Conservation (phyloP, 2,888 invertebrate genomes). For the Drosophila rubida region DNA sequence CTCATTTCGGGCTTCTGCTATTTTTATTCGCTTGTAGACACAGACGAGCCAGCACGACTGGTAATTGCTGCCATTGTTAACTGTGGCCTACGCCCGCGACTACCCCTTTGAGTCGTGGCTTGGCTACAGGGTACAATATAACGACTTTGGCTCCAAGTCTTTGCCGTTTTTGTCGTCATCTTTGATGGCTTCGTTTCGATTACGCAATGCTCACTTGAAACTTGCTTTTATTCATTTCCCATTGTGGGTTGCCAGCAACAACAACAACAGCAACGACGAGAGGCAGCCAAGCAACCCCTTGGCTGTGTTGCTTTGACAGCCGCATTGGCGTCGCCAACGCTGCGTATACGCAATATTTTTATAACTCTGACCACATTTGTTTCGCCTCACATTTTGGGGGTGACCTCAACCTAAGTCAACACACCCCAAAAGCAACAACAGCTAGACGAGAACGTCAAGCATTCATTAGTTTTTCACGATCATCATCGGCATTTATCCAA, state of each 20-base stretch:
- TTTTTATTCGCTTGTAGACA: neutral
- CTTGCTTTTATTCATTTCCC: constrained; percentile 57
- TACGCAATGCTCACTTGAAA: constrained; percentile 63
- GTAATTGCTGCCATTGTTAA: neutral
- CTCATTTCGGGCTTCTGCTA: constrained; percentile 5
- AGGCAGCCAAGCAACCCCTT: constrained; percentile 39
- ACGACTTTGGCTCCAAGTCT: constrained; percentile 19
- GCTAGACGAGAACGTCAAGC: constrained; percentile 16
- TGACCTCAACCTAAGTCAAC: constrained; percentile 59
- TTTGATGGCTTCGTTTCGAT: constrained; percentile 61
- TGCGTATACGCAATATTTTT: constrained; percentile 75
- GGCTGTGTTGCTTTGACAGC: constrained; percentile 39
- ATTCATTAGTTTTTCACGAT: constrained; percentile 51
- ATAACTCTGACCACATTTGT: constrained; percentile 48
- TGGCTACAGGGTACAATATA: constrained; percentile 20
- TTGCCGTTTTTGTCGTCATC: constrained; percentile 25
- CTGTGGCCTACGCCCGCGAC: neutral
- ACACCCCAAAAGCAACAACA: constrained; percentile 34
- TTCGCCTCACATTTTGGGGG: constrained; percentile 5
- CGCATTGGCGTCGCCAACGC: constrained; percentile 57
- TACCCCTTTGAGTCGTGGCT: neutral
- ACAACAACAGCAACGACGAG: constrained; percentile 15
- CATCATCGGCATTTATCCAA: constrained; percentile 27
- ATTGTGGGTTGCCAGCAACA: constrained; percentile 44
- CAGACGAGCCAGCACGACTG: neutral